A percentile compares a stretch with the other conserved stretches of the same genome.
These are phyloP conservation scores for Labeo catla DNA, from an alignment of 2,113 vertebrate genomes.

Conservation along the genomic window DNA sequence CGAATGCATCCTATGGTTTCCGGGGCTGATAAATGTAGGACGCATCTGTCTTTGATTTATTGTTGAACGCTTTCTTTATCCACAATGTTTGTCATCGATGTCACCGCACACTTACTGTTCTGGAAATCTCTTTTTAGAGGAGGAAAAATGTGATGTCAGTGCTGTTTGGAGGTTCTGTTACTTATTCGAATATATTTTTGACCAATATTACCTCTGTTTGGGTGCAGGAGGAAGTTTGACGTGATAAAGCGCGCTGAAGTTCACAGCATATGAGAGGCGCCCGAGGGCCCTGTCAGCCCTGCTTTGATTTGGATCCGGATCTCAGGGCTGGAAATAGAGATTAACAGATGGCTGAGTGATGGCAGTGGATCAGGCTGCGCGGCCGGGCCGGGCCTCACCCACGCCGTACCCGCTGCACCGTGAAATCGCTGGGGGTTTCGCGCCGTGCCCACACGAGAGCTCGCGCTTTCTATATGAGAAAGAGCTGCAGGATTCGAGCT, in stretches of 20 bases:
- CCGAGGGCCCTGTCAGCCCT: constrained; percentile 43
- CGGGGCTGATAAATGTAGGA: constrained; percentile 18
- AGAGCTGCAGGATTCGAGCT: background rate
- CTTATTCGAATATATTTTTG: background rate
- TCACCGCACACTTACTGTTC: background rate
- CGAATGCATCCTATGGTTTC: background rate
- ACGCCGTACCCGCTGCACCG: constrained; percentile 53
- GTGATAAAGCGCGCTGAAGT: background rate
- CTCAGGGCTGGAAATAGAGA: constrained; percentile 59
- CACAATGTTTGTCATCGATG: background rate
- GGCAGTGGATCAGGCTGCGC: constrained; percentile 54
- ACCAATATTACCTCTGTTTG: background rate
- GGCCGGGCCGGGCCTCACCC: constrained; percentile 44
- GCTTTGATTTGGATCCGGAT: constrained; percentile 47
- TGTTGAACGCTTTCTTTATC: background rate
- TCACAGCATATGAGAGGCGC: constrained; percentile 35
- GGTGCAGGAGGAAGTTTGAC: background rate
- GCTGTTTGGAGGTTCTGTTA: background rate
- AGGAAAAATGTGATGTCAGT: background rate
- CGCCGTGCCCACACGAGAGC: constrained; percentile 26
- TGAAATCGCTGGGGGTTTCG: constrained; percentile 38
- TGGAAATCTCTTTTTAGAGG: background rate
- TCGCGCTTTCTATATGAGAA: background rate
- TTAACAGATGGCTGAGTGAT: constrained; percentile 59
- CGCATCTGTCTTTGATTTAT: constrained; percentile 12